phyloP scores from a whole-genome alignment of 1,140 invertebrate species.

The Calliopsis andreniformis region DNA sequence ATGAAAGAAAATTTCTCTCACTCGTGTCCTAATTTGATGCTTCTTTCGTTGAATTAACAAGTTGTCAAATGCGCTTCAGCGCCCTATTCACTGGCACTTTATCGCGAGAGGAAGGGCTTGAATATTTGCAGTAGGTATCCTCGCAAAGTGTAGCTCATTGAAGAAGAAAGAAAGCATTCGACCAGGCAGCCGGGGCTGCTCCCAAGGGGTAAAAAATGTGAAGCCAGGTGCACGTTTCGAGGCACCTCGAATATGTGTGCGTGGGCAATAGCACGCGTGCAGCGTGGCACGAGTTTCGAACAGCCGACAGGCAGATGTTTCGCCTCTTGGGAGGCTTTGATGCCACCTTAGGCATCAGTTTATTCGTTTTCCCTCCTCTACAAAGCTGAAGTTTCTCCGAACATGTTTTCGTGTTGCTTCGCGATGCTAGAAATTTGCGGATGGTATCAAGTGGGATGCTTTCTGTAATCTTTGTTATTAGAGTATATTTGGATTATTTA shows the following conservation, averaged over 20 bases:
- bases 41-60: slow-evolving; percentile 1
- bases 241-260: slow-evolving; percentile 6
- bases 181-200: slow-evolving; percentile 15
- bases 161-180: slow-evolving; percentile 18
- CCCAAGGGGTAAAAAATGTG: slow-evolving; percentile 14
- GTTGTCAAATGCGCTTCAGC: not conserved
- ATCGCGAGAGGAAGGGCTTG: not conserved
- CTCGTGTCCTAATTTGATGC: too few relatives aligned
- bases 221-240: slow-evolving; percentile 5
- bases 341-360: slow-evolving; percentile 39
- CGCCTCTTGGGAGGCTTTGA: slow-evolving; percentile 49
- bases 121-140: not conserved
- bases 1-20: too few relatives aligned
- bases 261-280: slow-evolving; percentile 35
- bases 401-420: not conserved
- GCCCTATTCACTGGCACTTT: not conserved
- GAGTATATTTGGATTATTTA: too few relatives aligned
- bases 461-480: too few relatives aligned
- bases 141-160: not conserved
- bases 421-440: too few relatives aligned
- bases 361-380: slow-evolving; percentile 30
- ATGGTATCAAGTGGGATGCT: too few relatives aligned
- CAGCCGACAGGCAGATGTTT: slow-evolving; percentile 55
- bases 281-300: slow-evolving; percentile 31
- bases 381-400: too few relatives aligned